Evolutionary conservation across 2,797 vertebrate genomes (phyloP).

Genomic region (Gymnopithys bicolor): DNA sequence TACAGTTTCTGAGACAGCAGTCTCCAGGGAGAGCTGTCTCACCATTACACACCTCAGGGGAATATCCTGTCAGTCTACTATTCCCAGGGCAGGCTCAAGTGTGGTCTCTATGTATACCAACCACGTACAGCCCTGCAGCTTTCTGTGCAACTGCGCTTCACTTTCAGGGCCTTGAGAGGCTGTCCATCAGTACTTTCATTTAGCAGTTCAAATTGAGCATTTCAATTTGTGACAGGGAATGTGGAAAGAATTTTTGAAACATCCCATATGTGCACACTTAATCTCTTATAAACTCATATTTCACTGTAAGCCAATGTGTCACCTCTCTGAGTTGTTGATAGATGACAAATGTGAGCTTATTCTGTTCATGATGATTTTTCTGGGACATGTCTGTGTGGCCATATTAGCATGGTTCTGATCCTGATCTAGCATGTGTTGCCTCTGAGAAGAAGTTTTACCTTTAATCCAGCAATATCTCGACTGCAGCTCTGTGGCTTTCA

Average conservation of each 20-base stretch:
- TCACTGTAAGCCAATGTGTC: background rate
- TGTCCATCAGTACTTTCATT: background rate
- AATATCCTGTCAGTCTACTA: background rate
- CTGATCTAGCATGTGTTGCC: background rate
- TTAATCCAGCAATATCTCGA: background rate
- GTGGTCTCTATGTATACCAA: background rate
- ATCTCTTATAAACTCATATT: background rate
- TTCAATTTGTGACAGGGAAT: background rate
- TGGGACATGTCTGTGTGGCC: background rate
- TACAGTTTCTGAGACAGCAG: background rate
- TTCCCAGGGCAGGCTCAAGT: background rate
- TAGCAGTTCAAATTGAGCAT: background rate
- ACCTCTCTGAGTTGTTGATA: background rate
- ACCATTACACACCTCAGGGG: background rate
- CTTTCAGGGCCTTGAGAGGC: background rate
- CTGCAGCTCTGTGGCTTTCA: accelerated
- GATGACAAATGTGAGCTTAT: background rate
- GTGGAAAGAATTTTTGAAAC: background rate
- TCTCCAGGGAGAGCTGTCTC: background rate
- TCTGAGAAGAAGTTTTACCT: background rate
- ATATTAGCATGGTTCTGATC: background rate
- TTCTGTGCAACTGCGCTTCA: background rate
- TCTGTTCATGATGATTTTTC: background rate
- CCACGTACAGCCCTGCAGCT: accelerated
- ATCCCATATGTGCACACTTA: background rate